Evolutionary conservation across 2,888 invertebrate genomes (phyloP).

Genomic region (Aleiodes testaceus): DNA sequence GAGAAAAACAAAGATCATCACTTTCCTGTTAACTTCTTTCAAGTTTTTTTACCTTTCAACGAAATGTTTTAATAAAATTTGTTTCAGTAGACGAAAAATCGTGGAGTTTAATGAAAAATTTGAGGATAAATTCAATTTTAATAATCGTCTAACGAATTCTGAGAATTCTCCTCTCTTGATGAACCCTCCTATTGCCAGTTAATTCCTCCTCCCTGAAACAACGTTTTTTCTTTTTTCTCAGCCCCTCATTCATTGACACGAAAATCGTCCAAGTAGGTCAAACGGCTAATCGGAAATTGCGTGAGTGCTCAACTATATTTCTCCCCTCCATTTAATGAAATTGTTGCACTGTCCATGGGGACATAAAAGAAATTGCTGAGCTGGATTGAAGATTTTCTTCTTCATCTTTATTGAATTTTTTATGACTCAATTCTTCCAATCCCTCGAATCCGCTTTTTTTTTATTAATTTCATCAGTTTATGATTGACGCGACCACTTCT

Average conservation of each 20-base stretch:
- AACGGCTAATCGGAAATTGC: conserved; percentile 29
- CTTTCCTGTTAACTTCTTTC: too few relatives aligned
- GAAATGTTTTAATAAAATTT: too few relatives aligned
- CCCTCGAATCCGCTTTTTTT: neutral
- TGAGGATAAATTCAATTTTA: too few relatives aligned
- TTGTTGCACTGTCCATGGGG: conserved; percentile 1
- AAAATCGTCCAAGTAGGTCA: conserved; percentile 32
- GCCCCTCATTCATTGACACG: neutral
- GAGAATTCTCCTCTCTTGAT: neutral
- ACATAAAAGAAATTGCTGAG: conserved; percentile 7
- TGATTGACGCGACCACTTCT: too few relatives aligned
- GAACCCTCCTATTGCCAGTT: neutral
- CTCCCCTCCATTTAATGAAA: neutral
- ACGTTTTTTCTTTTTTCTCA: neutral
- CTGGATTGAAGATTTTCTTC: neutral
- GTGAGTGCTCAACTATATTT: conserved; percentile 20
- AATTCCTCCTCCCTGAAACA: neutral
- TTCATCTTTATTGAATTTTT: conserved; percentile 12
- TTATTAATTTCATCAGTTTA: neutral
- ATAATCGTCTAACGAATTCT: too few relatives aligned
- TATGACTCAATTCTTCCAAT: neutral
- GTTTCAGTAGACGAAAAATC: too few relatives aligned
- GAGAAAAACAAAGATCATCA: too few relatives aligned
- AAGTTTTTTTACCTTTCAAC: too few relatives aligned
- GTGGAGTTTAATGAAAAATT: too few relatives aligned